phyloP scores from a whole-genome alignment of 2,888 invertebrate species.

The Argyra leucocephala region DNA sequence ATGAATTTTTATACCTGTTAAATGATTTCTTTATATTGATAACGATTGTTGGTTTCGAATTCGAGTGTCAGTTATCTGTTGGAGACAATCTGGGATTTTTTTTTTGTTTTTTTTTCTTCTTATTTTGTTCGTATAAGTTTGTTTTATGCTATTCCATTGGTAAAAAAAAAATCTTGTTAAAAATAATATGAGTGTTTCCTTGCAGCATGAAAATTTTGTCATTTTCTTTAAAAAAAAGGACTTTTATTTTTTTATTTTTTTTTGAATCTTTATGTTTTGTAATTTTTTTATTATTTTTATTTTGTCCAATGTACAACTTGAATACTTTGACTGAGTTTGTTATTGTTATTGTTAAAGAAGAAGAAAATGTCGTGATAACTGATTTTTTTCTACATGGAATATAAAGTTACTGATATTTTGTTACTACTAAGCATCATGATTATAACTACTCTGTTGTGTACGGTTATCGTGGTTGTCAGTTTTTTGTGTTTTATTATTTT shows the following conservation, averaged over 20 bases:
- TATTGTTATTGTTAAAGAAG: no score
- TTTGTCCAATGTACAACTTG: no score
- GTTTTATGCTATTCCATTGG: no score
- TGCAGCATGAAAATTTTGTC: no score
- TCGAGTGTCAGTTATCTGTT: not conserved
- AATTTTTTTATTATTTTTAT: no score
- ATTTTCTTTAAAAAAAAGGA: no score
- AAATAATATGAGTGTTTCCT: no score
- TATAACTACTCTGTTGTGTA: not conserved
- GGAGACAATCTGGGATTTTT: not conserved
- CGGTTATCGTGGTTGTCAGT: not conserved
- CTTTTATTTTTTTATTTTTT: no score
- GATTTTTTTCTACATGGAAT: not conserved
- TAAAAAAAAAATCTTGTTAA: no score
- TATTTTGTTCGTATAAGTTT: not conserved
- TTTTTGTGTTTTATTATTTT: not conserved
- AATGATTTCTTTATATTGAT: not conserved
- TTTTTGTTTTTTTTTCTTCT: not conserved
- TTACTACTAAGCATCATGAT: not conserved
- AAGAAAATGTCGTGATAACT: constrained; percentile 2
- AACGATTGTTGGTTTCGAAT: not conserved
- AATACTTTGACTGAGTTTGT: no score
- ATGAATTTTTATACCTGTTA: not conserved
- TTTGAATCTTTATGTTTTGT: no score
- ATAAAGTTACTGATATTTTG: not conserved